phyloP scores from a whole-genome alignment of 1,140 invertebrate genomes.

The Pantala flavescens region DNA sequence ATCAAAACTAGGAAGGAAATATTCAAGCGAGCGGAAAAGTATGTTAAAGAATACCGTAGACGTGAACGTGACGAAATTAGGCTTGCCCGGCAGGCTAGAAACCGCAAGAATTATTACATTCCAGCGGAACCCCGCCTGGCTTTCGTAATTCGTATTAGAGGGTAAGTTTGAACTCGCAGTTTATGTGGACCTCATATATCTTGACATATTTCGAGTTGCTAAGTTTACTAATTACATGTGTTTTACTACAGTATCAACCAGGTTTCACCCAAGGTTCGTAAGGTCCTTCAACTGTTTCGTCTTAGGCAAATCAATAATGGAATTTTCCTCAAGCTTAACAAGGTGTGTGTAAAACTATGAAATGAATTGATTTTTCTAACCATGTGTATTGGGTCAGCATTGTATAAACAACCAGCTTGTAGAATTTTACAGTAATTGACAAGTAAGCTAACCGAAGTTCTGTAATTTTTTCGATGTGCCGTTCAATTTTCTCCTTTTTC shows the following conservation, averaged over 20 bases:
- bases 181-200: no score
- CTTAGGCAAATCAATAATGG: constrained; percentile 97
- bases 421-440: no score
- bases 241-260: constrained; percentile 96
- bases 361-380: no score
- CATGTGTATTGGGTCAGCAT: no score
- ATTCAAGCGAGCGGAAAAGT: constrained; percentile 88
- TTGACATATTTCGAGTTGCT: no score
- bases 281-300: constrained; percentile 91
- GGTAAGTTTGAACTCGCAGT: constrained; percentile 53
- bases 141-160: constrained; percentile 92
- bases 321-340: constrained; percentile 88
- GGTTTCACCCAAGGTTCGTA: constrained; percentile 80
- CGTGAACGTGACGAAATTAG: constrained; percentile 76
- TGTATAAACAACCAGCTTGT: no score
- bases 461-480: no score
- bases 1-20: constrained; percentile 58
- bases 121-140: constrained; percentile 90
- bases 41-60: constrained; percentile 84
- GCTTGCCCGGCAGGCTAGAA: constrained; percentile 72
- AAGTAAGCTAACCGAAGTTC: no score
- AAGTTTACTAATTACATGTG: no score
- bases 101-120: constrained; percentile 91
- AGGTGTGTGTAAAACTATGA: constrained; percentile 43
- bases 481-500: not conserved